Conservation (phyloP, 2,797 vertebrate genomes). For the Acipenser transmontanus region DNA sequence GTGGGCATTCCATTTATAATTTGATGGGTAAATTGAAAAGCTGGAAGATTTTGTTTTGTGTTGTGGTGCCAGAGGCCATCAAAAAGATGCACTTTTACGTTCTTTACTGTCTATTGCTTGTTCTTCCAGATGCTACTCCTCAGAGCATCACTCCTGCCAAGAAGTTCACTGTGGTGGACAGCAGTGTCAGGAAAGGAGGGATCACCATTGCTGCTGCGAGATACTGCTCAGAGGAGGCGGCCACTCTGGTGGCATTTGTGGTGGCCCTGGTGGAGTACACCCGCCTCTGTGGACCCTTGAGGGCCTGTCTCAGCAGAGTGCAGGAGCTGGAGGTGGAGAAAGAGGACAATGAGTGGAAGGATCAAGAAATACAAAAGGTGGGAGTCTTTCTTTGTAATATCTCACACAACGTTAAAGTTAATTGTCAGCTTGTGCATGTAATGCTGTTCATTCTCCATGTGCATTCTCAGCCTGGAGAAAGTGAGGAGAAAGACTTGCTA, state of each 20-base stretch:
- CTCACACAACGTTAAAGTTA: not conserved
- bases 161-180: slow-evolving; percentile 20
- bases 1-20: no score
- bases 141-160: slow-evolving; percentile 25
- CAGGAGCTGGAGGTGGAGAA: slow-evolving; percentile 19
- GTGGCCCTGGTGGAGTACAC: slow-evolving; percentile 26
- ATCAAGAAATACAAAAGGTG: slow-evolving; percentile 13
- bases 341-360: slow-evolving; percentile 17
- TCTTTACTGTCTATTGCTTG: no score
- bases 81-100: no score
- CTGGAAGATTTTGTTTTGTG: no score
- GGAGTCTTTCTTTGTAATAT: slow-evolving; percentile 1
- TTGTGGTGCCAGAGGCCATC: no score
- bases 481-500: slow-evolving; percentile 16
- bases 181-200: slow-evolving; percentile 16
- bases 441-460: not conserved
- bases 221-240: slow-evolving; percentile 27
- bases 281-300: slow-evolving; percentile 21
- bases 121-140: slow-evolving; percentile 22
- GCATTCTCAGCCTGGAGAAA: slow-evolving; percentile 3
- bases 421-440: not conserved
- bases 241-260: slow-evolving; percentile 25
- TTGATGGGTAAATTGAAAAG: no score
- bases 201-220: slow-evolving; percentile 26
- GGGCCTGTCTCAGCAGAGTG: slow-evolving; percentile 15